A percentile compares a stretch with the other conserved stretches of the same genome.
phyloP scores from a whole-genome alignment of 2,797 vertebrate genomes.

The Halcyon leucocephala region DNA sequence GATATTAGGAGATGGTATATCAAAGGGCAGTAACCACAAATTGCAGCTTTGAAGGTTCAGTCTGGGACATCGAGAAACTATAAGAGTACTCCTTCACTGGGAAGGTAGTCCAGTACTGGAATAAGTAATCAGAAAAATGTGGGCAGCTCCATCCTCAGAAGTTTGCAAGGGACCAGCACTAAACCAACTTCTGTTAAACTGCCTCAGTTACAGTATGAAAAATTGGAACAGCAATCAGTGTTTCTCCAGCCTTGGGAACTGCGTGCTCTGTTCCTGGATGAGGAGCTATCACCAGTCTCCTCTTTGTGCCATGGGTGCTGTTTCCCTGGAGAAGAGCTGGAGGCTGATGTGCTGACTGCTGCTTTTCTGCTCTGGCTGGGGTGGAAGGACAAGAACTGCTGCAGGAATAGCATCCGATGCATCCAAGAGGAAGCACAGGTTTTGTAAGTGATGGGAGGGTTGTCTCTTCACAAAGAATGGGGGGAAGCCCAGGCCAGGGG shows the following conservation, averaged over 20 bases:
- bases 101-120: neutral
- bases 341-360: neutral
- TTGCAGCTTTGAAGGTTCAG: neutral
- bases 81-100: neutral
- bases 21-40: neutral
- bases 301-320: rapidly evolving
- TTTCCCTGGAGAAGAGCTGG: neutral
- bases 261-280: neutral
- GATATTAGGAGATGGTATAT: neutral
- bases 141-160: neutral
- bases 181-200: neutral
- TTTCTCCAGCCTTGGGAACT: neutral
- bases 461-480: neutral
- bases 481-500: neutral
- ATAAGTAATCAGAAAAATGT: neutral
- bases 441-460: neutral
- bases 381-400: neutral
- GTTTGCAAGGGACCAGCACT: neutral
- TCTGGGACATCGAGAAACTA: neutral
- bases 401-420: neutral
- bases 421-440: neutral
- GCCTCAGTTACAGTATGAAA: neutral
- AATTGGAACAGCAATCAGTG: neutral
- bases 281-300: neutral
- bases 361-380: neutral